Evolutionary conservation across 2,113 vertebrate species (phyloP).

Genomic region (Carettochelys insculpta): DNA sequence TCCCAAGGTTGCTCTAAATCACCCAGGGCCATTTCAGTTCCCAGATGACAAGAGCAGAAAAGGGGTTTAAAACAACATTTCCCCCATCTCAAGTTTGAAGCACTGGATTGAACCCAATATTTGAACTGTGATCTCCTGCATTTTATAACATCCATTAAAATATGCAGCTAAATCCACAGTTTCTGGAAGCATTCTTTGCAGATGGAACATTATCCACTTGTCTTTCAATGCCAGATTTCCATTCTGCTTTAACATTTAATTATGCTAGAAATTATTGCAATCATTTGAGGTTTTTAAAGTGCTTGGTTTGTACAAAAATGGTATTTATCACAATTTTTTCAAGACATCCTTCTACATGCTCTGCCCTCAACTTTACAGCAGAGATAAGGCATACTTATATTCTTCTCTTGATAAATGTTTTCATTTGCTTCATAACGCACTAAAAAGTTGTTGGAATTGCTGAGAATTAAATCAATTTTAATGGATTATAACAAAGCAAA

Average conservation of each 20-base stretch:
- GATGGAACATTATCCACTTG: constrained; percentile 61
- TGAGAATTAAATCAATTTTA: constrained; percentile 56
- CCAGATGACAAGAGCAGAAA: neutral
- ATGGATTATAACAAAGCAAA: constrained; percentile 56
- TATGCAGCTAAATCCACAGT: constrained; percentile 28
- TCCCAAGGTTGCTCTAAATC: neutral
- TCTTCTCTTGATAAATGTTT: constrained; percentile 55
- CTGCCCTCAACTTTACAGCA: constrained; percentile 42
- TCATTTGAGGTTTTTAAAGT: constrained; percentile 56
- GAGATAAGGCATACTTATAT: constrained; percentile 29
- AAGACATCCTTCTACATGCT: constrained; percentile 10
- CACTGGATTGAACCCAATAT: neutral
- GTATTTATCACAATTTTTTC: constrained; percentile 16
- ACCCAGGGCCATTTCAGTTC: neutral
- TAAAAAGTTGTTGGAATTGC: constrained; percentile 64
- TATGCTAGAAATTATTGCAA: constrained; percentile 66
- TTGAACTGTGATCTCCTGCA: neutral
- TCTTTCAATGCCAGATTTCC: constrained; percentile 67
- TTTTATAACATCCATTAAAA: constrained; percentile 25
- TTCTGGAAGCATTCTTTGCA: constrained; percentile 64
- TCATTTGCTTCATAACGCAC: constrained; percentile 61
- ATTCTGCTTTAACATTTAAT: constrained; percentile 72
- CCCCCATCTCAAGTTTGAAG: neutral
- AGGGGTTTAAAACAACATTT: accelerated
- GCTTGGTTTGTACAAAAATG: constrained; percentile 57